Conservation (phyloP, 2,888 invertebrate genomes). For the Caenorhabditis sp. region DNA sequence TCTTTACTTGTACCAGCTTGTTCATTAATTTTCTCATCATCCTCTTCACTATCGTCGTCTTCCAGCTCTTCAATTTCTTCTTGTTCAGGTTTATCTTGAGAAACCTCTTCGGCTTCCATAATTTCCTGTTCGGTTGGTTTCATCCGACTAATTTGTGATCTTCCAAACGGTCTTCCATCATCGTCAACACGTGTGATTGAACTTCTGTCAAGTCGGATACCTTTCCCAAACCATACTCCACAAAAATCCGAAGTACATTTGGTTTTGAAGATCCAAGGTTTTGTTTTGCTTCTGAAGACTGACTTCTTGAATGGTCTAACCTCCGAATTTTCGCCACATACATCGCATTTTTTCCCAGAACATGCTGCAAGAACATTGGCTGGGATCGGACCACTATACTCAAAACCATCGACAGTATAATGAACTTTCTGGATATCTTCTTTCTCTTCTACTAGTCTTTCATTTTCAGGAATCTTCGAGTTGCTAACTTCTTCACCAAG, state of each 20-base stretch:
- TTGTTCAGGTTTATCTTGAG: not conserved
- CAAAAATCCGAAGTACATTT: not conserved
- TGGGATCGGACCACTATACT: not conserved
- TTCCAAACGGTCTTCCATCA: not conserved
- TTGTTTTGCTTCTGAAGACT: not conserved
- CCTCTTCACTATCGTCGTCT: not conserved
- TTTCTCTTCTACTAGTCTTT: not conserved
- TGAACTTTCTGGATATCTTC: not conserved
- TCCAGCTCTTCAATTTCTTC: not conserved
- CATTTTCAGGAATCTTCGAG: no score
- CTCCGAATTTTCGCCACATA: not conserved
- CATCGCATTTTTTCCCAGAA: not conserved
- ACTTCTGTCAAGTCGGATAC: not conserved
- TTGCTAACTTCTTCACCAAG: no score
- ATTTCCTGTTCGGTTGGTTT: not conserved
- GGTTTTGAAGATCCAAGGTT: not conserved
- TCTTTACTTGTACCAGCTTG: not conserved
- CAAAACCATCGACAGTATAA: not conserved
- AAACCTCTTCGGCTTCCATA: no score
- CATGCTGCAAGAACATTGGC: not conserved
- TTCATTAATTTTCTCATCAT: not conserved
- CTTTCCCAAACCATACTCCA: not conserved
- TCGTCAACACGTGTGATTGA: not conserved
- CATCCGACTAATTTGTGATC: not conserved
- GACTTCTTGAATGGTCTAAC: not conserved